Evolutionary conservation across 1,140 invertebrate species (phyloP).

Genomic region (Mizuhopecten yessoensis): DNA sequence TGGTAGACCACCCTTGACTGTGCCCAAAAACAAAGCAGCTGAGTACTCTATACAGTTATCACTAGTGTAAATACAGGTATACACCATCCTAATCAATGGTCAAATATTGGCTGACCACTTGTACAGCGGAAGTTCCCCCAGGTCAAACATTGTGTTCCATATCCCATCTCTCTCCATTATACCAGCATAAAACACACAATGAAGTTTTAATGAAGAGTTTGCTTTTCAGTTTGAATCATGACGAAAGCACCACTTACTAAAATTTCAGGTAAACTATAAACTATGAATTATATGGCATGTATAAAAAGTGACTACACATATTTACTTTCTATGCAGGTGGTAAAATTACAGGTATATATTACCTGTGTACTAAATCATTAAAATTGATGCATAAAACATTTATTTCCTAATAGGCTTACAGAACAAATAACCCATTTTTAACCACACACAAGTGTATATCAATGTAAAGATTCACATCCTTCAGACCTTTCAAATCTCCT

Average conservation of each 20-base stretch:
- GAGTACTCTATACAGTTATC: neutral
- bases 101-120: slow-evolving; percentile 34
- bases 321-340: neutral
- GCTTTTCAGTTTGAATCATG: neutral
- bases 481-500: neutral
- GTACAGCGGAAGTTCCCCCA: neutral
- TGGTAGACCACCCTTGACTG: neutral
- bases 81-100: neutral
- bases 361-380: neutral
- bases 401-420: neutral
- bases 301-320: neutral
- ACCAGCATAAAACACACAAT: neutral
- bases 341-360: slow-evolving; percentile 17
- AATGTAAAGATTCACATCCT: neutral
- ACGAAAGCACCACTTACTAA: neutral
- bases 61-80: neutral
- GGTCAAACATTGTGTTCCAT: neutral
- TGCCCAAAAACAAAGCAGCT: neutral
- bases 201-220: slow-evolving; percentile 35
- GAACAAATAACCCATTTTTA: neutral
- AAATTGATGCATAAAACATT: neutral
- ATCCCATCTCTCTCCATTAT: neutral
- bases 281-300: neutral
- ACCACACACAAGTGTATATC: neutral
- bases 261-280: slow-evolving; percentile 35